Percentiles rank a stretch among this genome's conserved stretches.
These are phyloP conservation scores for Lithophane semibrunnea DNA, from an alignment of 2,888 invertebrate genomes.

Conservation along the genomic window DNA sequence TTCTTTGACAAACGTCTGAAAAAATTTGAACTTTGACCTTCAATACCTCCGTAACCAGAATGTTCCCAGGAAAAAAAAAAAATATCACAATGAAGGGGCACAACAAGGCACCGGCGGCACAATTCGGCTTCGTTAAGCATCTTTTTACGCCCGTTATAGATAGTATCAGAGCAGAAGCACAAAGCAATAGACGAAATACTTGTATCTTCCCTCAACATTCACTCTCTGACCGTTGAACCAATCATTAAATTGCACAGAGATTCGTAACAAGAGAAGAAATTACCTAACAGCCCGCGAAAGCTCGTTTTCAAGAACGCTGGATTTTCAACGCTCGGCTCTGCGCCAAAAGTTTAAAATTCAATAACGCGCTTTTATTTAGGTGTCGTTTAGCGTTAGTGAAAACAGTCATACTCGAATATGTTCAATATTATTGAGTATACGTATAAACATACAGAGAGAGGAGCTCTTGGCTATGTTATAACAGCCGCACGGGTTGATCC, in stretches of 20 bases:
- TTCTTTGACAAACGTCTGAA: too few relatives aligned
- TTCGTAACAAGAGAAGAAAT: not conserved
- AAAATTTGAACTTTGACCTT: too few relatives aligned
- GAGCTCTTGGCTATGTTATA: too few relatives aligned
- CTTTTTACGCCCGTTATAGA: too few relatives aligned
- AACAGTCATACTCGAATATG: not conserved
- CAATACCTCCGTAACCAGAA: too few relatives aligned
- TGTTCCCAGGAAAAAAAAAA: too few relatives aligned
- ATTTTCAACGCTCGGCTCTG: not conserved
- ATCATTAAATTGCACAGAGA: not conserved
- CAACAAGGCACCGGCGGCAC: too few relatives aligned
- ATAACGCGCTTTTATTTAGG: not conserved
- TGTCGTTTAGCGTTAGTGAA: not conserved
- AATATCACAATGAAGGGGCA: too few relatives aligned
- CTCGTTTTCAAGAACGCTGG: too few relatives aligned
- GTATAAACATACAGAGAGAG: not conserved
- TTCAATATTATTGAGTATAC: not conserved
- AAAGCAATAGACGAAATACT: slow-evolving; percentile 7
- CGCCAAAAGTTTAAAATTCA: not conserved
- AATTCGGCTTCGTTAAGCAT: too few relatives aligned
- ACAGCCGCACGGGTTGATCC: too few relatives aligned
- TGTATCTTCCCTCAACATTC: not conserved
- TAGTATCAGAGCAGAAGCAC: not conserved
- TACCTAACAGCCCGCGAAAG: not conserved
- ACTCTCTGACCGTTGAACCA: not conserved